Evolutionary conservation across 2,113 vertebrate genomes (phyloP).

Genomic region (Lasiurus borealis): DNA sequence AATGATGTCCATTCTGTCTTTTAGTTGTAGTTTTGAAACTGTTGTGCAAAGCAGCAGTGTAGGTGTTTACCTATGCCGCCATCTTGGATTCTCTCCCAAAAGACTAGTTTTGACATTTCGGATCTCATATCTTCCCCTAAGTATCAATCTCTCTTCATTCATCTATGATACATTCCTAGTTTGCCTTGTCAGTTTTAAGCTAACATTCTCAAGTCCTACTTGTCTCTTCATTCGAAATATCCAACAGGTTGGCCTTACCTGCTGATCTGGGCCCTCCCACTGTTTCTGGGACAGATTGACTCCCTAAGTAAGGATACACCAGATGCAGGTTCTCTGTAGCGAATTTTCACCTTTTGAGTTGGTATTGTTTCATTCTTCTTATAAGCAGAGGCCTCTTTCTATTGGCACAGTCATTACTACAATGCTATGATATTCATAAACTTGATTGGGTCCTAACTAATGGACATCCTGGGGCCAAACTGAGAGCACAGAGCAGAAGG

Average conservation of each 20-base stretch:
- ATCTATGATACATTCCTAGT: not conserved
- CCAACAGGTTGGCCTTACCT: not conserved
- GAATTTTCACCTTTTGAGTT: not conserved
- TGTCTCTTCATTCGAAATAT: slow-evolving; percentile 10
- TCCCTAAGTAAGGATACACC: not conserved
- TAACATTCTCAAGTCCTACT: not conserved
- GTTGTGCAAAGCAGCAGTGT: too few species aligned
- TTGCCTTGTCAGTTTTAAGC: not conserved
- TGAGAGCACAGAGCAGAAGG: not conserved
- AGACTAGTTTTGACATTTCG: not conserved
- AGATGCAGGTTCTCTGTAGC: not conserved
- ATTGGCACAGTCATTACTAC: not conserved
- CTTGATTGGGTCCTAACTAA: not conserved
- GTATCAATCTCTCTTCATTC: slow-evolving; percentile 6
- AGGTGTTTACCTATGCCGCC: too few species aligned
- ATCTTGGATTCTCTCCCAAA: too few species aligned
- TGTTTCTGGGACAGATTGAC: not conserved
- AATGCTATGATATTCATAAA: not conserved
- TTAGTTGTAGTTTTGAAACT: too few species aligned
- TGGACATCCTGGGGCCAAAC: not conserved
- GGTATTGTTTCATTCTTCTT: not conserved
- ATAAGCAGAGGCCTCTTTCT: not conserved
- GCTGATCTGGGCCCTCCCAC: not conserved
- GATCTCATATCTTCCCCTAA: not conserved
- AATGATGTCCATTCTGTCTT: too few species aligned